Evolutionary conservation across 2,888 invertebrate genomes (phyloP).

Genomic region (Pecten maximus): DNA sequence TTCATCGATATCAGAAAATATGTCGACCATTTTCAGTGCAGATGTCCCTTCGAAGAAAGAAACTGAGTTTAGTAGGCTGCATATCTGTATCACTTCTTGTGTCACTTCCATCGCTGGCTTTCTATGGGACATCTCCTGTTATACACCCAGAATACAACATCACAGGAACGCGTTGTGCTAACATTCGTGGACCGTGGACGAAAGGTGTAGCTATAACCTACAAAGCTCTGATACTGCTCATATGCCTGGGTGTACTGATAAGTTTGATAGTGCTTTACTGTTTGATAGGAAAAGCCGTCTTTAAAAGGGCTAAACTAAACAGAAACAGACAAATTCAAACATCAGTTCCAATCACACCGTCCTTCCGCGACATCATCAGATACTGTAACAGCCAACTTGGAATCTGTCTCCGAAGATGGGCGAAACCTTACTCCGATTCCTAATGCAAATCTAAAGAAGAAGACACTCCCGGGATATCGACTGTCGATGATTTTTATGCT

Average conservation of each 20-base stretch:
- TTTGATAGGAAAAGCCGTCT: slow-evolving; percentile 44
- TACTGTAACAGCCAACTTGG: neutral
- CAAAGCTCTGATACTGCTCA: slow-evolving; percentile 41
- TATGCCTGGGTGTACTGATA: slow-evolving; percentile 37
- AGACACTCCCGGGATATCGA: slow-evolving; percentile 44
- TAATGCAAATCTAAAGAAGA: slow-evolving; percentile 35
- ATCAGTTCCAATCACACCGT: neutral
- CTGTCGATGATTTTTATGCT: slow-evolving; percentile 52
- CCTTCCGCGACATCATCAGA: neutral
- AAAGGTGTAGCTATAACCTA: slow-evolving; percentile 37
- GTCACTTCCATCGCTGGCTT: slow-evolving; percentile 47
- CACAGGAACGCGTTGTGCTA: slow-evolving; percentile 49
- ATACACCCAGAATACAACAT: slow-evolving; percentile 27
- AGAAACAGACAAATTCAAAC: neutral
- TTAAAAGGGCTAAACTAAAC: neutral
- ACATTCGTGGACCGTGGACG: neutral
- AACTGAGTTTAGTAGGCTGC: neutral
- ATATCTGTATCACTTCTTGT: slow-evolving; percentile 19
- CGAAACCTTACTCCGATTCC: neutral
- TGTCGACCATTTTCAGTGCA: slow-evolving; percentile 46
- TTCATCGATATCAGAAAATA: slow-evolving; percentile 50
- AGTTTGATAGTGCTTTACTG: slow-evolving; percentile 42
- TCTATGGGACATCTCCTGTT: slow-evolving; percentile 49
- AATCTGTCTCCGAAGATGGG: neutral
- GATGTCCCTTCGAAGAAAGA: slow-evolving; percentile 36